Evolutionary conservation across 2,797 vertebrate genomes (phyloP).

Genomic region (Linurgus olivaceus): DNA sequence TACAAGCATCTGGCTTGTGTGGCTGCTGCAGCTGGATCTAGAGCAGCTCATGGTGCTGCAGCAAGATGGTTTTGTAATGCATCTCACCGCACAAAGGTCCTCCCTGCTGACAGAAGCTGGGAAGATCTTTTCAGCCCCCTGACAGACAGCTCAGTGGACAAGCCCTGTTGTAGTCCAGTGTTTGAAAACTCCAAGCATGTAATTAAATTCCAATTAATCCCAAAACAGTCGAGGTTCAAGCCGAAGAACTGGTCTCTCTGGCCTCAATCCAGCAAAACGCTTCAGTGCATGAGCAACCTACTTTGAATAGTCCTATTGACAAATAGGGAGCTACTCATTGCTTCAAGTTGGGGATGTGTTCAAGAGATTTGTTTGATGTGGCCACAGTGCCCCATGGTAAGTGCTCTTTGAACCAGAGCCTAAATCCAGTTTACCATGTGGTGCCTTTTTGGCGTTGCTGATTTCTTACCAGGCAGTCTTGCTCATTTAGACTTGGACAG

Average conservation of each 20-base stretch:
- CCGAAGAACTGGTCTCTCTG: not conserved
- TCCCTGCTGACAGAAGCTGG: not conserved
- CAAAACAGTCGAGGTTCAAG: not conserved
- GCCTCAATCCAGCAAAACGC: not conserved
- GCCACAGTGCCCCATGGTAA: not conserved
- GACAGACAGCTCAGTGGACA: not conserved
- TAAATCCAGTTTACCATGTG: not conserved
- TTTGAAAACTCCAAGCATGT: not conserved
- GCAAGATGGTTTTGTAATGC: not conserved
- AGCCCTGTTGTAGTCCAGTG: rapidly evolving
- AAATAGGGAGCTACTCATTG: not conserved
- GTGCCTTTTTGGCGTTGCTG: not conserved
- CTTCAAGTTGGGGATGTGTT: not conserved
- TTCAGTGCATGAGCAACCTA: not conserved
- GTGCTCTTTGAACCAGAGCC: not conserved
- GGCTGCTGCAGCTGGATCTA: not conserved
- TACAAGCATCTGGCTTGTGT: not conserved
- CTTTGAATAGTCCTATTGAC: not conserved
- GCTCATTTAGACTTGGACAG: not conserved
- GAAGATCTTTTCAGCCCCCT: not conserved
- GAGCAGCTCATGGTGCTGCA: not conserved
- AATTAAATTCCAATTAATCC: not conserved
- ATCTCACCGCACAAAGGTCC: not conserved
- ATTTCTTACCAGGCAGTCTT: not conserved
- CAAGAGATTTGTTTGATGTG: not conserved